Evolutionary conservation across 2,113 vertebrate genomes (phyloP), one percentile per base, ranked within the genome.

Genomic region (Silurus asotus): DNA sequence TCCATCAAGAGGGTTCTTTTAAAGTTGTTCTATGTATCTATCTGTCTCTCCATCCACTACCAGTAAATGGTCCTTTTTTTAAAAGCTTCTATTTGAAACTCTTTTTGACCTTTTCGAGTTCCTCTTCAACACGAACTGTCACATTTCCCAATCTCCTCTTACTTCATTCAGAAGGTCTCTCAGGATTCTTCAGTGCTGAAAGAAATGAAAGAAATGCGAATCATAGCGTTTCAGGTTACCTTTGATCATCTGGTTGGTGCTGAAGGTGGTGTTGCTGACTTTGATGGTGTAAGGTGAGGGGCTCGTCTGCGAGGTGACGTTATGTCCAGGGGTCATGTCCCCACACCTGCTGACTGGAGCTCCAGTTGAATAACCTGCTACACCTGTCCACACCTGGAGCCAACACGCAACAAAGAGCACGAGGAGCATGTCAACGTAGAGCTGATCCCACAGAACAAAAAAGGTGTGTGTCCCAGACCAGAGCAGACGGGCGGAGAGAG

Each of bases 291-390:
- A 94, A 55, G 89, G 92, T 17, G 89, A 70, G 0, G 62, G 62
- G 3, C 20, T 9, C 0, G 86, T 7, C 78, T 90, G 90, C 2
- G 89, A 72, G 2, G 37, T n/a, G 13, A 88, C 80, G 6, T 85
- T 83, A 49, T 91, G 91, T 3, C 49, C 58, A 17, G 92, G 92
- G 6, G 89, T 85, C 91, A 89, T 87, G 8, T 80, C 70, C 64
- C 82, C 77, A 37, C 89, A 92, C 23, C 86, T 51, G 4, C 87
- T 90, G 19, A 48, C 4, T 0, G 89, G 93, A 0, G 86, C 90
- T 2, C 90, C 86, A 1, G 8, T 69, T 9, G 89, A 85, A 20
- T 74, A 87, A 11, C 82, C 58, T 0, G 11, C 0, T 28, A 67
- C 77, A n/a, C 25, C 53, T 1, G 17, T 23, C 15, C 86, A 37